phyloP scores from a whole-genome alignment of 2,113 vertebrate species.

The Tachycineta bicolor region DNA sequence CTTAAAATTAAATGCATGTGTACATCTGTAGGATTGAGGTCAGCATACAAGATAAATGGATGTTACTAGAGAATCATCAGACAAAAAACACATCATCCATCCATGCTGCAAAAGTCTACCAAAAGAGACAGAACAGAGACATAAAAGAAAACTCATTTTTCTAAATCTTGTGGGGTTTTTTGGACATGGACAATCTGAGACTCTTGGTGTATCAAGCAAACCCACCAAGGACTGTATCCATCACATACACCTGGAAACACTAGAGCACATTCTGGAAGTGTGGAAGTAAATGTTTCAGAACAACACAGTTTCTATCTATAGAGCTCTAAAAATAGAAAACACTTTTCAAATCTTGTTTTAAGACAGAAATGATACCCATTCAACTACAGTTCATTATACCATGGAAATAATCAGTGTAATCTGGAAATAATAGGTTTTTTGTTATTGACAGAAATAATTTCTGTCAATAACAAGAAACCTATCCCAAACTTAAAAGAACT shows the following conservation, averaged over 20 bases:
- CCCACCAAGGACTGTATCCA: neutral
- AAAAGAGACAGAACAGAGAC: neutral
- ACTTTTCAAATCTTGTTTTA: neutral
- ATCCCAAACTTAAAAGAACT: neutral
- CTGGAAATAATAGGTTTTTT: neutral
- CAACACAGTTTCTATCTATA: neutral
- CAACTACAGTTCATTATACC: neutral
- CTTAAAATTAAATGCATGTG: conserved; percentile 51
- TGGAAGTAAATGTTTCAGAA: conserved; percentile 1
- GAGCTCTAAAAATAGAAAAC: neutral
- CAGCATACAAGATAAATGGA: conserved; percentile 24
- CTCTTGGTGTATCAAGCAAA: neutral
- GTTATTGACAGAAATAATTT: neutral
- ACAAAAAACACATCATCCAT: conserved; percentile 40
- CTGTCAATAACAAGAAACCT: neutral
- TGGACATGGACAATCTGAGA: neutral
- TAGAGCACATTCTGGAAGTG: neutral
- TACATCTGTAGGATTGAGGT: conserved; percentile 27
- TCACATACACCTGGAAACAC: neutral
- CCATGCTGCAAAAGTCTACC: neutral
- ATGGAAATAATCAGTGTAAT: neutral
- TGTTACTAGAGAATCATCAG: conserved; percentile 20
- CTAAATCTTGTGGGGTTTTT: neutral
- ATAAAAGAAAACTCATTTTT: conserved; percentile 25
- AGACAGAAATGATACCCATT: neutral